phyloP scores from a whole-genome alignment of 2,797 vertebrate genomes.

The Dendrocincla fuliginosa region DNA sequence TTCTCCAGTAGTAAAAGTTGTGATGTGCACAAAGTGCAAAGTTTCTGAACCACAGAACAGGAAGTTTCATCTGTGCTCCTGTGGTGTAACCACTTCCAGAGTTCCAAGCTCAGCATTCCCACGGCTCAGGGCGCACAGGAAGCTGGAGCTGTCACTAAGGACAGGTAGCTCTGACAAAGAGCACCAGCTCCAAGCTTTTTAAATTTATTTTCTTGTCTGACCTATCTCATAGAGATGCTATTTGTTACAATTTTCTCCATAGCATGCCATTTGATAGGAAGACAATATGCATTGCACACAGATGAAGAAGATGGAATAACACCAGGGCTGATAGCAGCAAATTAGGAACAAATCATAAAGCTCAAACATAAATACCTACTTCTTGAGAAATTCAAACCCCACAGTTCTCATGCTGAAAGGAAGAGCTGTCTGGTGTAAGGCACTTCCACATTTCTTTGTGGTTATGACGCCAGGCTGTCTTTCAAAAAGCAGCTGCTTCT shows the following conservation, averaged over 20 bases:
- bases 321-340: not conserved
- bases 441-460: not conserved
- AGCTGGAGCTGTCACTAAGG: not conserved
- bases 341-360: not conserved
- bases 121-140: constrained; percentile 1
- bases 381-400: not conserved
- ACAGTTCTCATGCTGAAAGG: not conserved
- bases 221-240: not conserved
- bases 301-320: not conserved
- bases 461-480: not conserved
- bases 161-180: not conserved
- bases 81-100: constrained; percentile 45
- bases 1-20: not conserved
- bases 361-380: not conserved
- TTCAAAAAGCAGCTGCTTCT: not conserved
- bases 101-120: constrained; percentile 8
- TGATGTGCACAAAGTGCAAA: constrained; percentile 39
- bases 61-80: constrained; percentile 49
- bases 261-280: not conserved
- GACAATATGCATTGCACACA: accelerated
- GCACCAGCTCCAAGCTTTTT: not conserved
- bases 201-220: not conserved
- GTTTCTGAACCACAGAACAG: constrained; percentile 59
- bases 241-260: accelerated
- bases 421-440: not conserved